phyloP scores from a whole-genome alignment of 2,113 vertebrate genomes.

The Ceyx cyanopectus region DNA sequence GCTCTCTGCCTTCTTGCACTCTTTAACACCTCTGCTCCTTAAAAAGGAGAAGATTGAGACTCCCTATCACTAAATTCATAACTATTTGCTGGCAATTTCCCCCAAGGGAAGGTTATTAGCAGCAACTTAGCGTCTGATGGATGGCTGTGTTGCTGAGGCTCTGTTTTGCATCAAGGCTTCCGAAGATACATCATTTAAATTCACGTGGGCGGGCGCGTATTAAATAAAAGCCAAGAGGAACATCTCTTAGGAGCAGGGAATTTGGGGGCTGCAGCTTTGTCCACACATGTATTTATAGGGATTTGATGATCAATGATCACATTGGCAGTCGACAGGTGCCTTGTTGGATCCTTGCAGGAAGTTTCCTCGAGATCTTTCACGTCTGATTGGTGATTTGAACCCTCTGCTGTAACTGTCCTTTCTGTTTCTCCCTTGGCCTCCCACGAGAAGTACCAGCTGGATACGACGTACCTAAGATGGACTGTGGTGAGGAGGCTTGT shows the following conservation, averaged over 20 bases:
- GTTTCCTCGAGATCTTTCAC: neutral
- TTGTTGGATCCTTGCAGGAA: slow-evolving; percentile 48
- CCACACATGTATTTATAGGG: neutral
- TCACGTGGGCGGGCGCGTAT: slow-evolving; percentile 68
- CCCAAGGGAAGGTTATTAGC: slow-evolving; percentile 75
- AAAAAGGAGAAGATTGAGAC: slow-evolving; percentile 55
- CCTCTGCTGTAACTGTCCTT: slow-evolving; percentile 1
- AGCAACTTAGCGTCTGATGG: slow-evolving; percentile 75
- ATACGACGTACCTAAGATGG: neutral
- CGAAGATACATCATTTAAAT: slow-evolving; percentile 70
- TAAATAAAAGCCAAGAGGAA: slow-evolving; percentile 69
- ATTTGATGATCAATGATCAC: slow-evolving; percentile 69
- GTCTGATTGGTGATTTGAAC: slow-evolving; percentile 43
- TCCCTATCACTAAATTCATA: slow-evolving; percentile 68
- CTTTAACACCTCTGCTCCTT: slow-evolving; percentile 40
- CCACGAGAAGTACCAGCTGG: neutral
- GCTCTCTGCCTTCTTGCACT: neutral
- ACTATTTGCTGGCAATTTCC: slow-evolving; percentile 69
- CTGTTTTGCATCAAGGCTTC: slow-evolving; percentile 70
- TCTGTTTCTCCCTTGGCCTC: neutral
- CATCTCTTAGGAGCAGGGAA: slow-evolving; percentile 47
- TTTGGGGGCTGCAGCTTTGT: neutral
- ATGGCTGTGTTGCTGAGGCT: slow-evolving; percentile 58
- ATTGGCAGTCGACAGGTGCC: slow-evolving; percentile 5
- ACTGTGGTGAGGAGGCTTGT: neutral